Evolutionary conservation across 2,113 vertebrate species (phyloP).

Genomic region (Eptesicus fuscus): DNA sequence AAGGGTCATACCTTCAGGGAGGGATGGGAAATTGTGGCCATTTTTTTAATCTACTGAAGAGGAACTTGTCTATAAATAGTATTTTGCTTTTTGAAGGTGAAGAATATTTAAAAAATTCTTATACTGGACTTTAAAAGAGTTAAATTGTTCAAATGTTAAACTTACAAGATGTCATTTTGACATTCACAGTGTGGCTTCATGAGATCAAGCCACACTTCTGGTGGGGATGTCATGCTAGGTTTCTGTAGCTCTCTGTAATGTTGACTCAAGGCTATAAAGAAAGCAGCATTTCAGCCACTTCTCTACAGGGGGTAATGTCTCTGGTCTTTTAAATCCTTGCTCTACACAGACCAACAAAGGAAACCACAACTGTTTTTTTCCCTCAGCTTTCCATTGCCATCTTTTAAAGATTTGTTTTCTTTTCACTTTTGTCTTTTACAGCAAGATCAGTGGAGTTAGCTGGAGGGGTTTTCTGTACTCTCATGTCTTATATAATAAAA

Average conservation of each 20-base stretch:
- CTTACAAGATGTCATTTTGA: conserved; percentile 7
- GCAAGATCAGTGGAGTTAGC: conserved; percentile 42
- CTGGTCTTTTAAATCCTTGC: conserved; percentile 23
- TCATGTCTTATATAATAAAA: conserved; percentile 47
- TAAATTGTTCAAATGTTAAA: conserved; percentile 45
- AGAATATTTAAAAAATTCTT: not conserved
- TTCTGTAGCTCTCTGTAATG: not conserved
- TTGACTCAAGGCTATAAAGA: not conserved
- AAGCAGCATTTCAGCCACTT: conserved; percentile 23
- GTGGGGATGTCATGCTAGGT: not conserved
- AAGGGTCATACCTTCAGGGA: not conserved
- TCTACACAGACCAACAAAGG: conserved; percentile 31
- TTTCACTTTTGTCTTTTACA: conserved; percentile 49
- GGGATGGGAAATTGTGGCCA: not conserved
- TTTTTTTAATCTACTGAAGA: not conserved
- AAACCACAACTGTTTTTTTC: not conserved
- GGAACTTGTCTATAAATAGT: not conserved
- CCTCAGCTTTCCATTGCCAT: conserved; percentile 26
- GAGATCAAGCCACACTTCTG: not conserved
- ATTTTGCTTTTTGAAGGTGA: not conserved
- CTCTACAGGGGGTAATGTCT: not conserved
- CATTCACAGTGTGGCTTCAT: not conserved
- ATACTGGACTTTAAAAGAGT: not conserved
- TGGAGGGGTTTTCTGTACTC: conserved; percentile 55
- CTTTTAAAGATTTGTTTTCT: conserved; percentile 49